Conservation (phyloP, 1,140 invertebrate species). For the Diploscapter pachys region DNA sequence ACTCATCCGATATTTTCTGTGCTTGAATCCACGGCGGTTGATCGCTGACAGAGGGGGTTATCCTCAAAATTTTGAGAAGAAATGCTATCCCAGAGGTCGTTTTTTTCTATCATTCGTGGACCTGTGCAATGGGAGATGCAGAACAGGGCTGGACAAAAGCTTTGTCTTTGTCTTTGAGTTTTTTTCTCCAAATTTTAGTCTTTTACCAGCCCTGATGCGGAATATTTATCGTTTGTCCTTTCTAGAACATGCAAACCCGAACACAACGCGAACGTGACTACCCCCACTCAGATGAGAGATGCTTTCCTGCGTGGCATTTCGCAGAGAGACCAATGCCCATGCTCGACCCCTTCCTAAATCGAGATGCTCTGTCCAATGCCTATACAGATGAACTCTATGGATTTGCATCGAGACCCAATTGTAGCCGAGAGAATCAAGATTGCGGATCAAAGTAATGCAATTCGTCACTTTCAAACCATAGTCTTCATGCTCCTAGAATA, state of each 20-base stretch:
- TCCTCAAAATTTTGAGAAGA: too few relatives aligned
- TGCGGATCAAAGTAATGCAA: slow-evolving; percentile 47
- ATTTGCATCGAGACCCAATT: slow-evolving; percentile 50
- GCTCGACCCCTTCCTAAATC: slow-evolving; percentile 37
- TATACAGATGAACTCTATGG: slow-evolving; percentile 54
- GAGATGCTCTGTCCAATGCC: slow-evolving; percentile 49
- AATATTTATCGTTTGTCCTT: neutral
- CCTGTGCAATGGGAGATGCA: too few relatives aligned
- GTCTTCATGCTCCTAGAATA: neutral
- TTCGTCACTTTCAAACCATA: neutral
- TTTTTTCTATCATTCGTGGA: too few relatives aligned
- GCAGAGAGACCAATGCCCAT: slow-evolving; percentile 31
- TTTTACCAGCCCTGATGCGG: too few relatives aligned
- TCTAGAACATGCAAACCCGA: slow-evolving; percentile 30
- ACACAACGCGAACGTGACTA: slow-evolving; percentile 47
- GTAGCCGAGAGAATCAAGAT: slow-evolving; percentile 28
- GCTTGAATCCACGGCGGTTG: neutral
- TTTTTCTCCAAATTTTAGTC: too few relatives aligned
- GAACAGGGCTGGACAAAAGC: too few relatives aligned
- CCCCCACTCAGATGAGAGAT: slow-evolving; percentile 41
- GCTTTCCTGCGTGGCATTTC: slow-evolving; percentile 42
- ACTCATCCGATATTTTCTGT: neutral
- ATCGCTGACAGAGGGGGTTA: neutral
- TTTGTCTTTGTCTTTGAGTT: too few relatives aligned
- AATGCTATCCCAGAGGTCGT: too few relatives aligned